Evolutionary conservation across 2,888 invertebrate species (phyloP), one percentile per base, ranked within the genome.

Genomic region (Willowsia nigromaculata): DNA sequence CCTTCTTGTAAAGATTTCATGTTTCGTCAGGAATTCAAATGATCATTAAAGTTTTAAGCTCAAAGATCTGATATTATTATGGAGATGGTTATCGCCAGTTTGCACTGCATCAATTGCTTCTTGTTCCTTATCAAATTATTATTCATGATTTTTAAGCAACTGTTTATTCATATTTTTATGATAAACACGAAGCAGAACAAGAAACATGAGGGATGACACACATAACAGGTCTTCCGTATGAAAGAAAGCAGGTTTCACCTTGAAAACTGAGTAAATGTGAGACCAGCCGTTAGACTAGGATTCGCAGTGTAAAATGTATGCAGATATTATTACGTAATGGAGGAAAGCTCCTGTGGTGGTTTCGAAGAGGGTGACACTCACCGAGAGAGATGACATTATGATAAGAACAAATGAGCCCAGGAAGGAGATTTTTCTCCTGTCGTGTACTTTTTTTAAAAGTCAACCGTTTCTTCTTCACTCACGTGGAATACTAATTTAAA

Each of bases 381-480:
- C 76, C 85, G 85, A 85, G 85, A 85, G 85, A 85, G 85, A 85
- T 85, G 85, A 85, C 85, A 85, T 85, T 85, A 85, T 85, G 85
- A 85, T 85, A 85, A 85, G 76, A 76, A 85, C 62, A 85, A 85
- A 85, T 85, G 85, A 85, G 76, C 76, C 74, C 74, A 85, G 85
- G 76, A 74, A 85, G 85, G 76, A 74, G 76, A 85, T 76, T 62
- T 85, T 76, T 85, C 25, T 59, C 50, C 40, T 82, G 82, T 82
- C 47, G 37, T 82, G 2, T 53, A 47, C 78, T 33, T 50, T 4
- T 2, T 50, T 11, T 40, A 40, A 40, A 40, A n/a, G n/a, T 53
- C 18, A 53, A 18, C 53, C 15, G 47, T 53, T 53, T 18, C 18
- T 53, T 53, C 6, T 53, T 47, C 65, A 5, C 68, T 83, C 83